These are phyloP conservation scores for Sisor rabdophorus DNA, from an alignment of 2,113 vertebrate genomes.

Conservation along the genomic window DNA sequence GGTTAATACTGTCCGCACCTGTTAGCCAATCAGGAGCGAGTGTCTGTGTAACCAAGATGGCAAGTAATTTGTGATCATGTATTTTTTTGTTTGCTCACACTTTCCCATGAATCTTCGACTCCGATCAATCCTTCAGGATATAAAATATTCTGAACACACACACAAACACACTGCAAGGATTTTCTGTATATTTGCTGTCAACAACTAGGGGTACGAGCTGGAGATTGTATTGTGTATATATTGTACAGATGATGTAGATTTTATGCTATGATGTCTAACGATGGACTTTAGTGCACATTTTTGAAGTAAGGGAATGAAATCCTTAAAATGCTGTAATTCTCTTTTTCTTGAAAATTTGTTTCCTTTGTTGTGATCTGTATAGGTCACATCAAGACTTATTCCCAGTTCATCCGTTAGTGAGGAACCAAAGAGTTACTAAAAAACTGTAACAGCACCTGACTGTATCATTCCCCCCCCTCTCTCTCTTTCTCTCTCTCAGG, in stretches of 20 bases:
- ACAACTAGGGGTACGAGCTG: neutral
- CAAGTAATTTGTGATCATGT: neutral
- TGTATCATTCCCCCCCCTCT: slow-evolving; percentile 40
- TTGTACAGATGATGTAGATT: slow-evolving; percentile 42
- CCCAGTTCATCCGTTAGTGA: neutral
- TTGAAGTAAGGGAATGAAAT: neutral
- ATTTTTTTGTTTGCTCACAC: neutral
- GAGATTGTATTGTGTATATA: slow-evolving; percentile 31
- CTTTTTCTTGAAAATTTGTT: neutral
- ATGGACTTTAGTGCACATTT: neutral
- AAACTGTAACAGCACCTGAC: neutral
- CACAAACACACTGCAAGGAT: neutral
- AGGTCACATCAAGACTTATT: neutral
- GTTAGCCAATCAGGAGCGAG: neutral
- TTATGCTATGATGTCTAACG: slow-evolving; percentile 16
- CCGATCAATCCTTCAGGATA: neutral
- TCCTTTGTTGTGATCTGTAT: neutral
- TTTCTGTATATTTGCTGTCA: slow-evolving; percentile 23
- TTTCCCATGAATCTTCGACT: neutral
- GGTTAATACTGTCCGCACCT: neutral
- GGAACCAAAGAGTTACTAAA: slow-evolving; percentile 30
- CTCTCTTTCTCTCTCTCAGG: neutral
- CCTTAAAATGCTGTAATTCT: neutral
- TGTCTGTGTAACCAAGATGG: neutral
- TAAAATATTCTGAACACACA: neutral